Evolutionary conservation across 1,140 invertebrate genomes (phyloP), one percentile per base, ranked within the genome.

Genomic region (Thaumatotibia leucotreta): DNA sequence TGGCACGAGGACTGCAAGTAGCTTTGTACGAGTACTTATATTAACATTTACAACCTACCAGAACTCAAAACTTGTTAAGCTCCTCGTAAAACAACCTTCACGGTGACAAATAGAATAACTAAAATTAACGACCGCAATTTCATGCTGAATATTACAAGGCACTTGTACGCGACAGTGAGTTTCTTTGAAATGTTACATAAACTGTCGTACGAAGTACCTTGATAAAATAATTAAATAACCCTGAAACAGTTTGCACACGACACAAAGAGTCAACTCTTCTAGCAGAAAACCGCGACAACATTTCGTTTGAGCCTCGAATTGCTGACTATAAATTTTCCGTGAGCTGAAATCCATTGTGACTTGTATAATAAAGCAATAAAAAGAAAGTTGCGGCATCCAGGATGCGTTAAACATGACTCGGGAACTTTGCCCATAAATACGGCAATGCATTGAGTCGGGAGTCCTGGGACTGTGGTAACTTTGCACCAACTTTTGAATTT

Each of bases 351-450:
- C 67, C 62, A 61, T 32, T 64, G 35, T 33, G 29, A 65, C 63
- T 63, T 68, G 67, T 68, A 68, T 68, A 68, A 68, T 64, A 68
- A 68, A 68, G 63, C 54, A 61, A 68, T 68, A 68, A 68, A 68
- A 68, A 61, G 52, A 49, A 58, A 64, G 58, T 68, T 68, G 66
- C 66, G 45, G 22, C 33, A 68, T 63, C 50, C 65, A 65, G 62
- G 52, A 70, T 70, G 68, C 68, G 68, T 70, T 70, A 50, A 67
- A 70, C 68, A 66, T 64, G 49, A 64, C 61, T 23, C 49, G 22
- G 29, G 2, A 70, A 70, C 68, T 70, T 70, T 67, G 6, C 33
- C 39, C 68, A 70, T 70, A 70, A 66, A 70, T 66, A 70, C 62
- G 62, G 64, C 23, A 35, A 58, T 70, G 68, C 68, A 70, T 67